Evolutionary conservation across 2,888 invertebrate species (phyloP), one percentile per base, ranked within the genome.

Genomic region (Caenorhabditis japonica): DNA sequence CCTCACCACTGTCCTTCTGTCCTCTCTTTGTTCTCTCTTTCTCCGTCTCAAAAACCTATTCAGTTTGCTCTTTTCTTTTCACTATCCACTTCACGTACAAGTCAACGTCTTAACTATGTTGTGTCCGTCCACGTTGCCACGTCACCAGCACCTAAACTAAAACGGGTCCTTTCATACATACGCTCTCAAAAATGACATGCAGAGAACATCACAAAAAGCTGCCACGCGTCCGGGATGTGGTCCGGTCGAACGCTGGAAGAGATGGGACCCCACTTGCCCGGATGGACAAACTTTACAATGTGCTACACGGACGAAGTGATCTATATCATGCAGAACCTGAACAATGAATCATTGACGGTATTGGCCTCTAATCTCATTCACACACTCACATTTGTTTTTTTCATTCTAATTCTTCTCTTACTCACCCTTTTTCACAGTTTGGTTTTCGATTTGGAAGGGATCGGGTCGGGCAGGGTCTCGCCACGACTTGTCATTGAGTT

Each of bases 271-370:
- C 61, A 77, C 2, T 72, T 76, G 25, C 69, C 76, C 15, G 88
- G 88, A n/a, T 88, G 85, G 86, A 88, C 88, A 49, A 84, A 88
- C 75, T 88, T 82, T 75, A 82, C 80, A 5, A 77, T 82, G 81
- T 88, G 88, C 76, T 83, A 83, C 74, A 84, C 83, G 4, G 77
- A 83, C 25, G 84, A 88, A 61, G 81, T 81, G 52, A 77, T 77
- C 64, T 79, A 83, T 72, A 86, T 86, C 61, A 83, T 86, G 83
- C 68, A 77, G 60, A 81, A 85, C 69, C 75, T 85, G 66, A 83
- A 83, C 77, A 83, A 84, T 73, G 83, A 82, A 43, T 84, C 86
- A n/a, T 75, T 86, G 12, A 75, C 73, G 75, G 85, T 85, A 60
- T 41, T 25, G n/a, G n/a, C n/a, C n/a, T n/a, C n/a, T n/a, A n/a